Conservation (phyloP, 35 echinoderm and acorn worm genomes). For the Strongylocentrotus purpuratus region DNA sequence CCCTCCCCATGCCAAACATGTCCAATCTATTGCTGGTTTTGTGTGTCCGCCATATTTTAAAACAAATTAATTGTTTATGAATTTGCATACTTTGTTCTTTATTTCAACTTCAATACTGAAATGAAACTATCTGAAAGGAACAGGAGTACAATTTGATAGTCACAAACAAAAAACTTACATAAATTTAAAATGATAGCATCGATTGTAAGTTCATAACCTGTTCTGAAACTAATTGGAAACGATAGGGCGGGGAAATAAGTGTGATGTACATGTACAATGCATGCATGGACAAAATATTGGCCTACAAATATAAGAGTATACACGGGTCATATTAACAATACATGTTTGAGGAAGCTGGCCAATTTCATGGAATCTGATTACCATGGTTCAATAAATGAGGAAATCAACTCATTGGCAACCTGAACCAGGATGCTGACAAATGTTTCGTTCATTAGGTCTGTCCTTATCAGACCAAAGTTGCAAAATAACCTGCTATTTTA, state of each 20-base stretch:
- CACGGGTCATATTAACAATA: background rate
- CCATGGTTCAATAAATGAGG: background rate
- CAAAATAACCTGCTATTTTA: too few species aligned
- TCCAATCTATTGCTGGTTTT: too few species aligned
- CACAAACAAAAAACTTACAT: background rate
- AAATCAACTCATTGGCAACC: background rate
- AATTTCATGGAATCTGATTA: background rate
- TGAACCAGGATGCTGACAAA: background rate
- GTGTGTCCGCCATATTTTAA: too few species aligned
- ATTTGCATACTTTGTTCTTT: too few species aligned
- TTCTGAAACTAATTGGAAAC: background rate
- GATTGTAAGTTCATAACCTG: background rate
- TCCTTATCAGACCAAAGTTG: too few species aligned
- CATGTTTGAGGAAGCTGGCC: background rate
- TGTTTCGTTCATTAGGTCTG: too few species aligned
- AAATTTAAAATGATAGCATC: background rate
- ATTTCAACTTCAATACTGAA: too few species aligned
- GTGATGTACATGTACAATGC: background rate
- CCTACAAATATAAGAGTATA: background rate
- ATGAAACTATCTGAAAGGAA: background rate
- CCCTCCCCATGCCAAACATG: too few species aligned
- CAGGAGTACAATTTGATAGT: background rate
- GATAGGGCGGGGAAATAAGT: too few species aligned
- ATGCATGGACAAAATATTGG: background rate
- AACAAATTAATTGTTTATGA: too few species aligned